A percentile compares a stretch with the other conserved stretches of the same genome.
Evolutionary conservation across 2,888 invertebrate species (phyloP).

Genomic region (Trachelus iudaicus): DNA sequence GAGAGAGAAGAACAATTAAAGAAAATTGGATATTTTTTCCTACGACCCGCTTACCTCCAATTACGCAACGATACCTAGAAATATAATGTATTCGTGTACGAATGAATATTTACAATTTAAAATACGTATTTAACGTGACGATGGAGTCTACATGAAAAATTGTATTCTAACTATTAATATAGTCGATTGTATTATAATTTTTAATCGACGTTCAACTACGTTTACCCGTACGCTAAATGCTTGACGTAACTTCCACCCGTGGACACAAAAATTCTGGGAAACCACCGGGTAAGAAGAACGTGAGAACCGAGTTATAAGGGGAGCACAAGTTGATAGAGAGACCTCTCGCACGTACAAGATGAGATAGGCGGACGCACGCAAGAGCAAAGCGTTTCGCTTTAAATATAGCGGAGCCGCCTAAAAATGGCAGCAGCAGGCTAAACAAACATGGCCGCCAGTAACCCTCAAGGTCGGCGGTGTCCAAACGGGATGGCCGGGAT

Average conservation of each 20-base stretch:
- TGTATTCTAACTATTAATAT: neutral
- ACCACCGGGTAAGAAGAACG: neutral
- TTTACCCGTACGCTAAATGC: neutral
- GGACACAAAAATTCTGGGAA: neutral
- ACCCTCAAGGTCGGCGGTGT: slow-evolving; percentile 35
- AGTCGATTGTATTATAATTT: neutral
- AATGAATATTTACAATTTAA: neutral
- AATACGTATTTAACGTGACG: neutral
- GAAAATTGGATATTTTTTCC: too few relatives aligned
- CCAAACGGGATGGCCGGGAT: slow-evolving; percentile 21
- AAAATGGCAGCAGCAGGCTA: slow-evolving; percentile 32
- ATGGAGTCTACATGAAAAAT: neutral
- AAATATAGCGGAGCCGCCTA: slow-evolving; percentile 31
- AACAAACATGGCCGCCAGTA: slow-evolving; percentile 25
- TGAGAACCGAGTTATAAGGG: neutral
- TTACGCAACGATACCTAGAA: neutral
- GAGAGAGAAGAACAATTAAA: neutral
- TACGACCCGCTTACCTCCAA: neutral
- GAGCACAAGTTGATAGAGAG: neutral
- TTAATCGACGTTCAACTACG: neutral
- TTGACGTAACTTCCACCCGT: neutral
- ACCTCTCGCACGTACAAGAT: neutral
- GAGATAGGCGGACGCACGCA: slow-evolving; percentile 6
- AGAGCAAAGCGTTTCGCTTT: slow-evolving; percentile 14
- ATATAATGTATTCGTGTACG: neutral